These are phyloP conservation scores for Alentia gelatinosa DNA, from an alignment of 2,888 invertebrate genomes.

Conservation along the genomic window DNA sequence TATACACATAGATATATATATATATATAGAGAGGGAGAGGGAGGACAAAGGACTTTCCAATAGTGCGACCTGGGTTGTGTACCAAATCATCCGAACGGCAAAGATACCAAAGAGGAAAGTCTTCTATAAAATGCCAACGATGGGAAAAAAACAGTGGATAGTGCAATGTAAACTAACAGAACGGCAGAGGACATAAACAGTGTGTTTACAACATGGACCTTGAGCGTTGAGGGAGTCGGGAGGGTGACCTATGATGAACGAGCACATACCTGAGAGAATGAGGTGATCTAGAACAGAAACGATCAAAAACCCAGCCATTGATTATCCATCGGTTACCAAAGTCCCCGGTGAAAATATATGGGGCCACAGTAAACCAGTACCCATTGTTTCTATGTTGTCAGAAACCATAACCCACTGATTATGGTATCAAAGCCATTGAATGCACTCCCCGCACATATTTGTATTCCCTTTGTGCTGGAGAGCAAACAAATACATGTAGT, in stretches of 20 bases:
- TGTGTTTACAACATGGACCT: not conserved
- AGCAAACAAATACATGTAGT: too few relatives aligned
- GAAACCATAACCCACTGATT: too few relatives aligned
- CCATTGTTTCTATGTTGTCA: too few relatives aligned
- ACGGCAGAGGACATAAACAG: not conserved
- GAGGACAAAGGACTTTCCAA: too few relatives aligned
- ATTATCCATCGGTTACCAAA: too few relatives aligned
- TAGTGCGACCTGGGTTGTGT: not conserved
- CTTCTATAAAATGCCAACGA: not conserved
- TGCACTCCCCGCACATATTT: too few relatives aligned
- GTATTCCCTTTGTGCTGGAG: too few relatives aligned
- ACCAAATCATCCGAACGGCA: not conserved
- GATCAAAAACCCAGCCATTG: too few relatives aligned
- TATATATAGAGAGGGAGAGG: not conserved
- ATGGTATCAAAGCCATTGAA: too few relatives aligned
- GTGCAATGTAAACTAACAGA: slow-evolving; percentile 37
- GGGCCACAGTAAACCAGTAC: too few relatives aligned
- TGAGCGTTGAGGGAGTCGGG: not conserved
- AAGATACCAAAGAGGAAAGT: not conserved
- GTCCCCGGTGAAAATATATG: too few relatives aligned
- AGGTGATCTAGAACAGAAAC: slow-evolving; percentile 7
- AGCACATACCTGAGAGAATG: slow-evolving; percentile 33
- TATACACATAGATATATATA: not conserved
- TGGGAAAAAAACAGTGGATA: not conserved
- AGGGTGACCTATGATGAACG: not conserved